Base-by-base conservation (phyloP, 1,140 invertebrate genomes). In the Microplitis mediator region DNA sequence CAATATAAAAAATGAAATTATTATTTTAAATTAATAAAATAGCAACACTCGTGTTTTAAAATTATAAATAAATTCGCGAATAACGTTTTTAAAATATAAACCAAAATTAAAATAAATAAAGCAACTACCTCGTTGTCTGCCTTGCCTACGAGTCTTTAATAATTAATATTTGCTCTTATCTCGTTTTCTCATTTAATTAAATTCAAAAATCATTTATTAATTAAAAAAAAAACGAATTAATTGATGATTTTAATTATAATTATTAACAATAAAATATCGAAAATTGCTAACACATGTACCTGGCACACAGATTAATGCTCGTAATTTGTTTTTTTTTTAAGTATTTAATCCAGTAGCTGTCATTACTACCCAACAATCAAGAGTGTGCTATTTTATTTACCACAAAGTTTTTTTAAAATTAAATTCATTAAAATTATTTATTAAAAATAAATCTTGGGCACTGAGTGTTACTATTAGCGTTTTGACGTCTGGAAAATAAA, bases 271-370 rank as follows among this genome's bases (percentile, higher is more conserved):
- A 73, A 79, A 74, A 77, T 78, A 23, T 73, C 75, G 78, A 76
- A 76, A 77, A 79, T 76, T 77, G 81, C 80, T 81, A 79, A 81
- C 77, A 81, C 79, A 81, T 81, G 81, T 82, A 82, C 81, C 81
- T 82, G 81, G 81, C 80, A 81, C 78, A 81, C 80, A 80, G 80
- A 76, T 82, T 78, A 81, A 82, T 82, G 80, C 81, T 82, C 79
- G 23, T 2, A 23, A 23, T 82, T 78, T 81, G 77, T 70, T 77
- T 77, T 77, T 77, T 23, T 23, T 23, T 23, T 23, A 23, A 23
- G 23, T 23, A 23, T 23, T 23, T 23, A 23, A 23, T 2, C 77
- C 77, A 58, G 14, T 39, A 58, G 36, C 52, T 61, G 32, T 45
- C 69, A 51, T 62, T 75, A 76, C 76, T 67, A 79, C 79, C 78